Evolutionary conservation across 1,140 invertebrate genomes (phyloP), one percentile per base, ranked within the genome.

Genomic region (Callitettix versicolor): DNA sequence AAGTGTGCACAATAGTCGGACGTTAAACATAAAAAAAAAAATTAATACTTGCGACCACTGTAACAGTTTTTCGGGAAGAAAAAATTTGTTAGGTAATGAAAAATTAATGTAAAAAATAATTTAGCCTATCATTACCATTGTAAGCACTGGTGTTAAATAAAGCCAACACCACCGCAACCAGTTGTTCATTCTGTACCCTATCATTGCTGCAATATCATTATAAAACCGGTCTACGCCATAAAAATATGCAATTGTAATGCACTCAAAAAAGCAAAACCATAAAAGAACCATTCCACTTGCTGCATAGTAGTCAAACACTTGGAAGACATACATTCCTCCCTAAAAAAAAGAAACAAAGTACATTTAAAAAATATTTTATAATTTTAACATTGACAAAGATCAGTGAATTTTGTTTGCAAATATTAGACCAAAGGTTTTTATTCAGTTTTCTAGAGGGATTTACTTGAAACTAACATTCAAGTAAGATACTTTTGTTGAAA

Each of bases 311-410:
- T 97, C 91, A 60, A 96, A 82, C 26, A 98, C 69, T 69, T 90
- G 81, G 55, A 96, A 79, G 22, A 95, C 79, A 67, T 89, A 96
- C 74, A 96, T 89, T 59, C 94, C 94, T 22, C 86, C 92, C 91
- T 97, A 65, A 3, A 73, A 73, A 55, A 67, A 60, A 64, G 33
- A n/a, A n/a, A n/a, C n/a, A n/a, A n/a, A n/a, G n/a, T n/a, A n/a
- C n/a, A n/a, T n/a, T n/a, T n/a, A n/a, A n/a, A n/a, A n/a, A n/a
- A n/a, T n/a, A n/a, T n/a, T n/a, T n/a, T n/a, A n/a, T n/a, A n/a
- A n/a, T n/a, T n/a, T n/a, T n/a, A n/a, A n/a, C n/a, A n/a, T n/a
- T n/a, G n/a, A n/a, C n/a, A n/a, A n/a, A n/a, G n/a, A n/a, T n/a
- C n/a, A n/a, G n/a, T n/a, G n/a, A n/a, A n/a, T n/a, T n/a, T n/a